Conservation (phyloP, 2,797 vertebrate genomes). For the Danio jaintianensis region DNA sequence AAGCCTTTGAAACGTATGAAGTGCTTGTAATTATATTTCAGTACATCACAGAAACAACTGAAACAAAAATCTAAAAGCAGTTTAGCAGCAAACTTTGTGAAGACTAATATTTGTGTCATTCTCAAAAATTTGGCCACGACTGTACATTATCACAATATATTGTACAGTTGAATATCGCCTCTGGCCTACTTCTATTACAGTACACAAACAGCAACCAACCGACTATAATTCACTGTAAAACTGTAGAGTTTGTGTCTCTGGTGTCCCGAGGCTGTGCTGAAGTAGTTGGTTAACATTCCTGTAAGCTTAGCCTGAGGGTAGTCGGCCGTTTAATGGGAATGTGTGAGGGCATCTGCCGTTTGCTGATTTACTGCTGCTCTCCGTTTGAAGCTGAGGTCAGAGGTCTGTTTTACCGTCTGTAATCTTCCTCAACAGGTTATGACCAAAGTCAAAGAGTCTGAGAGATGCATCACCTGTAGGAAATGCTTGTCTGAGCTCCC, state of each 20-base stretch:
- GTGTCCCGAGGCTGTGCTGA: constrained; percentile 62
- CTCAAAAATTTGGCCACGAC: too few relatives aligned
- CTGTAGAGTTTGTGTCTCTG: neutral
- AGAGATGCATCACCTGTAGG: constrained; percentile 72
- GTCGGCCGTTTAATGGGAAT: constrained; percentile 78
- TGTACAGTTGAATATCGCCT: too few relatives aligned
- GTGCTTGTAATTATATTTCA: too few relatives aligned
- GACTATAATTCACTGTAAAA: neutral
- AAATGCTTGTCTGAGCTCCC: constrained; percentile 67
- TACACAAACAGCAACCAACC: neutral
- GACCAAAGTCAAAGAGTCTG: constrained; percentile 83
- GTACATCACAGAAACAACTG: too few relatives aligned
- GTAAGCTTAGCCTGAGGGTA: constrained; percentile 74
- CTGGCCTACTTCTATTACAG: neutral
- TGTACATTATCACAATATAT: too few relatives aligned
- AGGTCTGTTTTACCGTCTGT: constrained; percentile 92
- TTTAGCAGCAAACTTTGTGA: too few relatives aligned
- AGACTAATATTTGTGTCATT: too few relatives aligned
- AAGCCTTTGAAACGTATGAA: too few relatives aligned
- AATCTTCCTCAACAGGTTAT: constrained; percentile 85
- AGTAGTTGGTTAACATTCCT: constrained; percentile 83
- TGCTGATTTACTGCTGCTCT: constrained; percentile 89
- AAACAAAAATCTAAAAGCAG: too few relatives aligned
- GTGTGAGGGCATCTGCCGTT: constrained; percentile 58
- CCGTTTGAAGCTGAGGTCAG: constrained; percentile 88